These are phyloP conservation scores for Amitus sp. DNA, from an alignment of 2,888 invertebrate genomes.

Conservation along the genomic window DNA sequence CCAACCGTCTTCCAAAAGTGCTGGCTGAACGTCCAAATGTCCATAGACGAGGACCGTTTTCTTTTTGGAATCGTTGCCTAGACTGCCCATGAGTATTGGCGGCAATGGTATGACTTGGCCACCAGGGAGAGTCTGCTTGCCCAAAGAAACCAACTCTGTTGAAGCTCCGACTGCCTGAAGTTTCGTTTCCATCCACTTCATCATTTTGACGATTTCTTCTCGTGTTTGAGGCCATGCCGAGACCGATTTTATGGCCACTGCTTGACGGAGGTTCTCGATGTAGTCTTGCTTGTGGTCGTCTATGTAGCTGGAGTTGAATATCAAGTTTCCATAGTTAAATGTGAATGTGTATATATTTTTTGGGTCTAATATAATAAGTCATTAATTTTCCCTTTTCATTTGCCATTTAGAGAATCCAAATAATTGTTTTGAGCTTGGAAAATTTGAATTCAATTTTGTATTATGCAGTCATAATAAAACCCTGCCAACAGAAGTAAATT, in stretches of 20 bases:
- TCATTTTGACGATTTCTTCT: constrained; percentile 84
- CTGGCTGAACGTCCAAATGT: constrained; percentile 98
- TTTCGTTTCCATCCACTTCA: constrained; percentile 80
- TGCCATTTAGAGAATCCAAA: too few species aligned
- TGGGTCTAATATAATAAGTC: neutral
- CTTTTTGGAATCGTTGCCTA: constrained; percentile 84
- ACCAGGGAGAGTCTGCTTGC: constrained; percentile 77
- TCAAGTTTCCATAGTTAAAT: neutral
- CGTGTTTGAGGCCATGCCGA: constrained; percentile 89
- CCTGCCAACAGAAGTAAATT: too few species aligned
- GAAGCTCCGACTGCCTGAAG: constrained; percentile 77
- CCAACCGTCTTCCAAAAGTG: constrained; percentile 93
- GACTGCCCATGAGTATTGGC: constrained; percentile 82
- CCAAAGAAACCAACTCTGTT: constrained; percentile 80
- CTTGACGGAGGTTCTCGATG: constrained; percentile 82
- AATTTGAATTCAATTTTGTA: too few species aligned
- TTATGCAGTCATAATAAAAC: too few species aligned
- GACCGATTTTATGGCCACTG: constrained; percentile 94
- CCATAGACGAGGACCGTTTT: constrained; percentile 96
- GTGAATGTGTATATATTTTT: neutral
- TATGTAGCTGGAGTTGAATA: constrained; percentile 72
- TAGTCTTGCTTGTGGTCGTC: constrained; percentile 81
- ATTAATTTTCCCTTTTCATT: too few species aligned
- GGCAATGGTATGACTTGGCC: constrained; percentile 82
- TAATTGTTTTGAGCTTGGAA: too few species aligned